A percentile compares a stretch with the other conserved stretches of the same genome.
Evolutionary conservation across 2,888 invertebrate genomes (phyloP).

Genomic region (Hedya salicella): DNA sequence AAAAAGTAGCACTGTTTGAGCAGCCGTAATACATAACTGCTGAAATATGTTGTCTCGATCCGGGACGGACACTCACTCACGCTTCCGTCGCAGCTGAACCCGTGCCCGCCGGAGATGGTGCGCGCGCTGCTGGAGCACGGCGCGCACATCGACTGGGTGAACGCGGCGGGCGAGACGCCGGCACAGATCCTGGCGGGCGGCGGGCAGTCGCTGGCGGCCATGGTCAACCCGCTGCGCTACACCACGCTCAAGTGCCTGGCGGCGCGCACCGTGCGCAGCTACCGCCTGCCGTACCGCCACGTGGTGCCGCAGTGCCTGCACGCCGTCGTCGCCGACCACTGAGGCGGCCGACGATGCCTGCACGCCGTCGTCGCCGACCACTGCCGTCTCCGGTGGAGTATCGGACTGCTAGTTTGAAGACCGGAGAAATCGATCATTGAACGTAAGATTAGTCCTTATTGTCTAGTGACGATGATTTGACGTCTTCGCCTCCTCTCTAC

Average conservation of each 20-base stretch:
- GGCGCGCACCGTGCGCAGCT: conserved; percentile 91
- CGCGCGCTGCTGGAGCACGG: conserved; percentile 90
- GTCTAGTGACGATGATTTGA: conserved; percentile 27
- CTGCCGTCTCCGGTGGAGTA: conserved; percentile 49
- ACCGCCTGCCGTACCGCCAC: conserved; percentile 87
- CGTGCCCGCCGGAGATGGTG: conserved; percentile 89
- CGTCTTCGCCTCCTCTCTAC: conserved; percentile 9
- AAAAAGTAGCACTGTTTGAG: too few species aligned
- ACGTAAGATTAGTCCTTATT: conserved; percentile 21
- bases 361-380: conserved; percentile 79
- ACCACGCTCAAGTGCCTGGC: conserved; percentile 94
- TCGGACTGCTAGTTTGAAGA: not conserved
- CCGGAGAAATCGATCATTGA: not conserved
- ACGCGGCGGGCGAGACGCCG: conserved; percentile 91
- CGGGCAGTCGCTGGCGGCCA: conserved; percentile 86
- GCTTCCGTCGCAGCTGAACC: conserved; percentile 71
- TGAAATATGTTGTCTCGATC: too few species aligned
- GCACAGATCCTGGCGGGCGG: conserved; percentile 86
- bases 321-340: conserved; percentile 77
- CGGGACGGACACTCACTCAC: too few species aligned
- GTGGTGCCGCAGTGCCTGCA: conserved; percentile 83
- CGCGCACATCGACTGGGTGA: conserved; percentile 93
- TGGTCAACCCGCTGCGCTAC: conserved; percentile 91
- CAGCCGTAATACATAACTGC: too few species aligned
- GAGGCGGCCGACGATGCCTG: conserved; percentile 64